Evolutionary conservation across 2,113 vertebrate species (phyloP).

Genomic region (Mus spicilegus): DNA sequence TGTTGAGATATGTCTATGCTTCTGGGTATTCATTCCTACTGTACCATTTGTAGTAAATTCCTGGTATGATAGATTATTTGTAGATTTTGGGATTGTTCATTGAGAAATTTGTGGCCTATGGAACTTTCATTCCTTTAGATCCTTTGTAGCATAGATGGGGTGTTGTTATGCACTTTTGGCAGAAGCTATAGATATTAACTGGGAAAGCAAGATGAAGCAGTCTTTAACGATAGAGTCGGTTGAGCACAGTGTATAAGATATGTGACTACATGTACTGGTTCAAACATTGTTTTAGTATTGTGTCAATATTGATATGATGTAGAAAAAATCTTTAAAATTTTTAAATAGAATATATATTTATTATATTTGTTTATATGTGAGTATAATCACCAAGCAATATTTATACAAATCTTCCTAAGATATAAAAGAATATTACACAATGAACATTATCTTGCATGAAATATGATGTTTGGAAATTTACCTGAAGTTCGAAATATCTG

Average conservation of each 20-base stretch:
- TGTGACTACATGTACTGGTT: neutral
- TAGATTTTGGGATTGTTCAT: no score
- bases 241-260: neutral
- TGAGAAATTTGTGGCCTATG: neutral
- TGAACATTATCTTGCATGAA: neutral
- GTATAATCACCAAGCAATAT: neutral
- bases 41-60: neutral
- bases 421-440: neutral
- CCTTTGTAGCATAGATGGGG: neutral
- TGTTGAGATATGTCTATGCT: neutral
- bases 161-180: neutral
- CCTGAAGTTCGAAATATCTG: fast-evolving
- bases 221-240: neutral
- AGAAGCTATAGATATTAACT: neutral
- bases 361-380: neutral
- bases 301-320: neutral
- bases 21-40: neutral
- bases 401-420: neutral
- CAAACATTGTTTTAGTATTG: neutral
- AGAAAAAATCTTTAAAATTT: neutral
- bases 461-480: neutral
- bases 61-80: no score
- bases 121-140: neutral
- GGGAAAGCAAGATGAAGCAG: neutral
- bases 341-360: neutral